phyloP scores from a whole-genome alignment of 1,140 invertebrate genomes.

The Drosophila simulans region DNA sequence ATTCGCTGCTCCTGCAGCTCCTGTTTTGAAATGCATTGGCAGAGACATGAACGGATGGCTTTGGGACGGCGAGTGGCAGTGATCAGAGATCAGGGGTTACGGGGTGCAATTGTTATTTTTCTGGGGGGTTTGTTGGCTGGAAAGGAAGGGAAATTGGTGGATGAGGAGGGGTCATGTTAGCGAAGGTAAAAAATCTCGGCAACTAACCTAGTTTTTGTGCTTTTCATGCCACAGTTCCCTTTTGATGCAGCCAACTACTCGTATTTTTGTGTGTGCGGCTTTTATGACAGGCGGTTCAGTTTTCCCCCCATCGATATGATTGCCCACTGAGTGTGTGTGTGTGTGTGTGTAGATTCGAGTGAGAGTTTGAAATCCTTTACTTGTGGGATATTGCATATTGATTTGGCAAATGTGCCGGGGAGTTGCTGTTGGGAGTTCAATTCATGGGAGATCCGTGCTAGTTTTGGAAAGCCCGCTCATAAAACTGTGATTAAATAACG shows the following conservation, averaged over 20 bases:
- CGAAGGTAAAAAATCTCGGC: slow-evolving; percentile 58
- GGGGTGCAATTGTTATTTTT: slow-evolving; percentile 55
- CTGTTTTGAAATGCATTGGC: slow-evolving; percentile 58
- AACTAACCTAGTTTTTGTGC: slow-evolving; percentile 76
- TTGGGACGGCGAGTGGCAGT: slow-evolving; percentile 5
- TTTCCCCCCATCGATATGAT: slow-evolving; percentile 32
- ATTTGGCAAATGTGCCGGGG: slow-evolving; percentile 60
- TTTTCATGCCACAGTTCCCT: slow-evolving; percentile 59
- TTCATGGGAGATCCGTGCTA: neutral
- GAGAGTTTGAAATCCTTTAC: slow-evolving; percentile 42
- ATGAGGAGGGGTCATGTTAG: slow-evolving; percentile 8
- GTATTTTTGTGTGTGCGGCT: slow-evolving; percentile 40
- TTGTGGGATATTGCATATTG: slow-evolving; percentile 67
- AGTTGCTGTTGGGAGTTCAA: slow-evolving; percentile 34
- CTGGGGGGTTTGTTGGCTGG: neutral
- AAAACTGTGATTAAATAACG: slow-evolving; percentile 26
- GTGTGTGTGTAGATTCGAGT: neutral
- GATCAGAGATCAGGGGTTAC: slow-evolving; percentile 1
- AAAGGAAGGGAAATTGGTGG: neutral
- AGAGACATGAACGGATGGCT: slow-evolving; percentile 16
- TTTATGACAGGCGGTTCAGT: slow-evolving; percentile 58
- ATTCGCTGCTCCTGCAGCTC: slow-evolving; percentile 34
- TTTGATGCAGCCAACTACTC: slow-evolving; percentile 38
- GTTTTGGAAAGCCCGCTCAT: neutral
- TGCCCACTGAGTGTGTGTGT: slow-evolving; percentile 13